A percentile compares a stretch with the other conserved stretches of the same genome.
phyloP scores from a whole-genome alignment of 2,888 invertebrate species.

The Drosophila subquinaria region DNA sequence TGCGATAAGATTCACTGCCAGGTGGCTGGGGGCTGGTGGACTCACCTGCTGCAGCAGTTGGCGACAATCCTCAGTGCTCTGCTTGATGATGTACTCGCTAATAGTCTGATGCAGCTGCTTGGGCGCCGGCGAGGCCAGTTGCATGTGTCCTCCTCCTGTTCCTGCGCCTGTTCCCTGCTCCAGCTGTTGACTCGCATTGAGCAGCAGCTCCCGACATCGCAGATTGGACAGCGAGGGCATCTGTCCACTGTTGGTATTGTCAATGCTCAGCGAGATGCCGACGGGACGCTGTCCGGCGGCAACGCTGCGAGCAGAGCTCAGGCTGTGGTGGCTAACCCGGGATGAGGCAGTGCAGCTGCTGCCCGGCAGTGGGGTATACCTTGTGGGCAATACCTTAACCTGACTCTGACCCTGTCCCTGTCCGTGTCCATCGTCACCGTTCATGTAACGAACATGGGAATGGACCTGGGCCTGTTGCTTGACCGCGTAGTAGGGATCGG shows the following conservation, averaged over 20 bases:
- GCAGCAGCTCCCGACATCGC: constrained; percentile 65
- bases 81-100: constrained; percentile 88
- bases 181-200: constrained; percentile 55
- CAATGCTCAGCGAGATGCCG: constrained; percentile 71
- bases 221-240: constrained; percentile 67
- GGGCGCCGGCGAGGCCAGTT: constrained; percentile 41
- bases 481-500: constrained; percentile 62
- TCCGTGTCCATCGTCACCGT: constrained; percentile 16
- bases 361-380: constrained; percentile 68
- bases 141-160: constrained; percentile 5
- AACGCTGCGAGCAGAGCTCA: constrained; percentile 49
- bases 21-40: neutral
- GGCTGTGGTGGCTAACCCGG: constrained; percentile 67
- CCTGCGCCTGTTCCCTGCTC: constrained; percentile 23
- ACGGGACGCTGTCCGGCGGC: constrained; percentile 65
- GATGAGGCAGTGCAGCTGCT: constrained; percentile 51
- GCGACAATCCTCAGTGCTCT: constrained; percentile 90
- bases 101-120: constrained; percentile 83
- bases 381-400: constrained; percentile 49
- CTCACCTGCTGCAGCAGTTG: constrained; percentile 88
- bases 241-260: constrained; percentile 68
- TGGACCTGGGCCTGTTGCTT: constrained; percentile 56
- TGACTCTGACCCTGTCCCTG: neutral
- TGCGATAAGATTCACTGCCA: neutral
- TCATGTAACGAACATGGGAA: constrained; percentile 20